Evolutionary conservation across 1,140 invertebrate genomes (phyloP), one percentile per base, ranked within the genome.

Genomic region (Pseudoatta argentina): DNA sequence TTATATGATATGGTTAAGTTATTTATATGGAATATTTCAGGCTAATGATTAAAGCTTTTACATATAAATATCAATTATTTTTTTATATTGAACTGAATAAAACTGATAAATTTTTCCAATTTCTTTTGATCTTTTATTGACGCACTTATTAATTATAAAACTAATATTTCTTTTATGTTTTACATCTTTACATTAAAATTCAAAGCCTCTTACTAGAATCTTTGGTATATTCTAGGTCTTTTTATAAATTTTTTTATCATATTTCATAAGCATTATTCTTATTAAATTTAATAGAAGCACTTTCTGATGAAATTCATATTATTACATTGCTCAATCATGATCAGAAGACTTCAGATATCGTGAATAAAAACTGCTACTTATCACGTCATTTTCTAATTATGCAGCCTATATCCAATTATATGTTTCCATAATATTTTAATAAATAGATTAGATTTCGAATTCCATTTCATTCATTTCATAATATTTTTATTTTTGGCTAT

Each of bases 381-480:
- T 44, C 18, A 78, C 3, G 21, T 79, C 27, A 48, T 27, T 82
- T 27, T 61, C 14, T 12, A 73, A 48, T 72, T 61, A 48, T 69
- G 21, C 27, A 39, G 61, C 3, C 6, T 72, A 61, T 39, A 24
- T 24, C 1, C 24, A 72, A 82, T 71, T 71, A 71, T 6, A 72
- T 27, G 12, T 48, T 30, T 61, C 7, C n/a, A n/a, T 39, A 18
- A 7, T 16, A 81, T n/a, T 72, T 16, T n/a, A 51, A 83, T 75
- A 75, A 73, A 61, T 8, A 59, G 14, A 61, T n/a, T 59, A 34
- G 30, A 81, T 69, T 53, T 55, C 63, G 69, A 21, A 27, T 44
- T 73, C 24, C 8, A 34, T 39, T 59, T 72, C 16, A 82, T 44
- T 44, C 39, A 44, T 44, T 51, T 16, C 14, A 51, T n/a, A 82